Base-by-base conservation (phyloP, 1,140 invertebrate genomes). In the Camponotus pennsylvanicus region DNA sequence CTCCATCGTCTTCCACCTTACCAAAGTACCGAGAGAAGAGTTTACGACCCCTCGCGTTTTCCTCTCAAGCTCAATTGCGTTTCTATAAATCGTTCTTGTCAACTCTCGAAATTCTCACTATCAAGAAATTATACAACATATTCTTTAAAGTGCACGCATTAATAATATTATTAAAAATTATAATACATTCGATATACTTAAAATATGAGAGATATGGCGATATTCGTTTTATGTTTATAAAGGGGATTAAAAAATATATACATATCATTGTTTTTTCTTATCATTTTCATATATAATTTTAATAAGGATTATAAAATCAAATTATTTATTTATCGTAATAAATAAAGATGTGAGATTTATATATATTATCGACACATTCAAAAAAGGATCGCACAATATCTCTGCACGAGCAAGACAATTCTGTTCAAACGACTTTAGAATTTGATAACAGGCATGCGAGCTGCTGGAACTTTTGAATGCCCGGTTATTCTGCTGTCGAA, bases 401-500 rank as follows among this genome's bases (percentile, higher is more conserved):
- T 67, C 32, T 57, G 73, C 63, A 73, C 34, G 66, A 57, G 34
- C 34, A 21, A 64, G 83, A 63, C 87, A 61, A 70, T 83, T 87
- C 87, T 49, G 57, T 27, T 77, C 66, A 32, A 77, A 87, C 66
- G 70, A 88, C 86, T 78, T 87, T 61, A 71, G 59, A 88, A 88
- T 88, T 88, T 88, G 66, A 85, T 88, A 88, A 88, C 79, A 45
- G 49, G 7, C 49, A 69, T 78, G 27, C 57, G 57, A 88, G 49
- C 57, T 61, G 21, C 18, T 13, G 32, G 49, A 3, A 69, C 40
- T 73, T 34, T 78, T 52, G 59, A 67, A 63, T 73, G 52, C 21
- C 66, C 79, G 77, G 64, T 84, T 78, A 45, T 85, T 77, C 82
- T 18, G 55, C 80, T 49, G 71, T 77, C 59, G 82, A 85, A 85